These are phyloP conservation scores for Argyrosomus regius DNA, from an alignment of 2,797 vertebrate genomes.

Conservation along the genomic window DNA sequence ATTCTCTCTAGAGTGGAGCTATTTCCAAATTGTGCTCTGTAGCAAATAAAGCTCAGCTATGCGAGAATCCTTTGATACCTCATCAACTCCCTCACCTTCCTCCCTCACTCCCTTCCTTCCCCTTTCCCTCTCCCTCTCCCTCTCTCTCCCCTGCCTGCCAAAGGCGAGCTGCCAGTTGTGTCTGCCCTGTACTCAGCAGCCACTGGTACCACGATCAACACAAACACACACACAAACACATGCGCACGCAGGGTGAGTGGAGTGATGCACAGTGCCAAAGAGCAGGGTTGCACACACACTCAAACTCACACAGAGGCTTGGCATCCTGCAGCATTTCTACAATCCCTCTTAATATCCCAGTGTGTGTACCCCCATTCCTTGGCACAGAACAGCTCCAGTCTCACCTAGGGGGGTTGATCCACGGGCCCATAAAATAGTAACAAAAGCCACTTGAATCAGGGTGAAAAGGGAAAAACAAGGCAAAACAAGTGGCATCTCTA, in stretches of 20 bases:
- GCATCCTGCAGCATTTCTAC: constrained; percentile 39
- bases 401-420: constrained; percentile 59
- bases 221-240: constrained; percentile 35
- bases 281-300: constrained; percentile 38
- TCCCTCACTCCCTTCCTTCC: constrained; percentile 21
- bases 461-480: constrained; percentile 65
- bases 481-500: constrained; percentile 49
- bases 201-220: constrained; percentile 51
- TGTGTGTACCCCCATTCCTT: constrained; percentile 31
- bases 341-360: constrained; percentile 36
- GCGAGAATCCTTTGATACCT: constrained; percentile 75
- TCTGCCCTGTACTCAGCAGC: constrained; percentile 63
- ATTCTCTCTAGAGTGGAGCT: constrained; percentile 32
- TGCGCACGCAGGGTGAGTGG: constrained; percentile 27
- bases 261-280: constrained; percentile 43
- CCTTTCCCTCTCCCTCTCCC: neutral
- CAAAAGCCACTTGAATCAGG: constrained; percentile 61
- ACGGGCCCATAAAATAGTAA: constrained; percentile 62
- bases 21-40: constrained; percentile 65
- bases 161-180: constrained; percentile 62
- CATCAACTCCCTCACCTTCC: constrained; percentile 58
- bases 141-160: constrained; percentile 35
- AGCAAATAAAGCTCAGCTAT: constrained; percentile 73
- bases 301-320: constrained; percentile 60
- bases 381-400: constrained; percentile 48